Evolutionary conservation across 2,888 invertebrate genomes (phyloP).

Genomic region (Ormyrus pomaceus): DNA sequence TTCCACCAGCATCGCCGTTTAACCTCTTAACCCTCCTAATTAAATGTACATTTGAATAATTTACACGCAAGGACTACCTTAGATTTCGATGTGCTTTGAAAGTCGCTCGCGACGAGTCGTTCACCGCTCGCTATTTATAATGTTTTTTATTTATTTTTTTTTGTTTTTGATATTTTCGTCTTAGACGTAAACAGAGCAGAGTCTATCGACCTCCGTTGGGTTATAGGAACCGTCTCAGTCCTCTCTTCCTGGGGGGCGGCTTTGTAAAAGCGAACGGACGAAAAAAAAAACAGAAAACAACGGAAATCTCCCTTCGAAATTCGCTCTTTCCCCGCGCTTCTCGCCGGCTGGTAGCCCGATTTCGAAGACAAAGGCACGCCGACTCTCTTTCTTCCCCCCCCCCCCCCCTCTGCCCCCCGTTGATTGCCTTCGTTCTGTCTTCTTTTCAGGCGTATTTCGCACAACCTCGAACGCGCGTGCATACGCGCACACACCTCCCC

Average conservation of each 20-base stretch:
- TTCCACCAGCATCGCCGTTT: not conserved
- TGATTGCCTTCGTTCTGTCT: conserved; percentile 23
- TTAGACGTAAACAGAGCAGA: conserved; percentile 28
- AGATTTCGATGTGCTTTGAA: conserved; percentile 57
- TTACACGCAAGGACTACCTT: conserved; percentile 49
- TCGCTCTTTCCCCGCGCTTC: not conserved
- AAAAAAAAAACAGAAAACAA: conserved; percentile 4
- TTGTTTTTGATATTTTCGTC: not conserved
- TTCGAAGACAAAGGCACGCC: conserved; percentile 49
- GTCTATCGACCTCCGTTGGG: conserved; percentile 37
- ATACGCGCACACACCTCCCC: not conserved
- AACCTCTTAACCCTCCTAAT: conserved; percentile 2
- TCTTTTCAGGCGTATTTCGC: conserved; percentile 6
- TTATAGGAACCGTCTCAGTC: conserved; percentile 49
- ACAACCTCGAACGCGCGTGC: not conserved
- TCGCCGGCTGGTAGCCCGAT: conserved; percentile 8
- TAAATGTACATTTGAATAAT: conserved; percentile 51
- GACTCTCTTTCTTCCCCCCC: conserved; percentile 12
- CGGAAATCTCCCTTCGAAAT: conserved; percentile 8
- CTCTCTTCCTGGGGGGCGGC: not conserved
- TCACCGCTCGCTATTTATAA: not conserved
- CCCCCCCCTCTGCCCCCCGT: not conserved
- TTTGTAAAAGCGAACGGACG: not conserved
- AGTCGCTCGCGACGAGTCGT: conserved; percentile 37
- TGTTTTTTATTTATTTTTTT: not conserved